Evolutionary conservation across 35 echinoderm and acorn worm genomes (phyloP), one percentile per base, ranked within the genome.

Genomic region (Lytechinus pictus): DNA sequence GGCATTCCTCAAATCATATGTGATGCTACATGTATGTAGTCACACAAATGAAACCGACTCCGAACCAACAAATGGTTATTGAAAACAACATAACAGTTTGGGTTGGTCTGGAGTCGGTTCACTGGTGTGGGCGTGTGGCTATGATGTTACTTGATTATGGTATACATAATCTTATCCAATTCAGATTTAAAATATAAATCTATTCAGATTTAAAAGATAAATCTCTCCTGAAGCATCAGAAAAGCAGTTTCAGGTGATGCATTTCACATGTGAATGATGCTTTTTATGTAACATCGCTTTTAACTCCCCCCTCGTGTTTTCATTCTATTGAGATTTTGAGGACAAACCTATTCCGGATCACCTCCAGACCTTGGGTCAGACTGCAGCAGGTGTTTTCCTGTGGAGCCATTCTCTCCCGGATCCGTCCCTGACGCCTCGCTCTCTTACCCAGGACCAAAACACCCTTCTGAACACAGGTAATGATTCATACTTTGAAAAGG

Each of bases 261-360:
- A 57, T 11, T 11, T 57, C 55, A 57, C 8, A 11, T 57, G 55
- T 57, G 55, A 58, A 58, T 58, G 56, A 58, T 58, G 56, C 56
- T 58, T 58, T 13, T 11, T 44, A 44, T 44, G 33, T 44, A 44
- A 44, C 33, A 44, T 71, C 12, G 24, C 61, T 21, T 4, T 21
- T 79, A 79, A 79, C 19, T 0, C 66, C 9, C 19, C 21, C 21
- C 66, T 71, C 24, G 19, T 6, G 4, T 4, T 79, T n/a, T 79
- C 66, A 79, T 79, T 79, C 5, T n/a, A 24, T 79, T 79, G 6
- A 79, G 66, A 79, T 7, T 16, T 1, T 14, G 66, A 79, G 21
- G 66, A 24, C n/a, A 79, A 79, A 79, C 66, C 88, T 12, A 90
- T 90, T 90, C 92, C 92, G 8, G 92, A 93, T 93, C 92, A 93